Base-by-base conservation (phyloP, 2,888 invertebrate species). In the Deilephila elpenor region DNA sequence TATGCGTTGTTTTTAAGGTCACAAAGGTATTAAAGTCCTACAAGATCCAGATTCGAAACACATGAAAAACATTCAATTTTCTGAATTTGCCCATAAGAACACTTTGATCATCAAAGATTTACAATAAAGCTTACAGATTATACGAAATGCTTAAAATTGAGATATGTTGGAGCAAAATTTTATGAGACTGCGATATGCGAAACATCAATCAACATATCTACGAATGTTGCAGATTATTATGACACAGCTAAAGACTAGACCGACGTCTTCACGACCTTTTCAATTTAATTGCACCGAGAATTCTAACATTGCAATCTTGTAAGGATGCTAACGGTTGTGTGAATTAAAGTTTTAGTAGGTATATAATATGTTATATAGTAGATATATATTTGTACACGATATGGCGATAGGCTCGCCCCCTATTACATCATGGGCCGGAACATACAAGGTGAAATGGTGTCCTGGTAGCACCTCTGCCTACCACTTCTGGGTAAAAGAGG, bases 131-230 rank as follows among this genome's bases (percentile, higher is more conserved):
- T 7, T 53, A 19, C 1, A 51, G 8, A 32, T 32, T 8, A 7
- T 20, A 11, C 20, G 5, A 3, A 44, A 51, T 25, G 17, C 37
- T 11, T 64, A 64, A 5, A 14, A 37, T 37, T 64, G 37, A 37
- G n/a, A 62, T 19, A 62, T 60, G 8, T 1, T 11, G 4, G 5
- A 37, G n/a, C n/a, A 17, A 17, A 44, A 25, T 67, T 20, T 25
- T 51, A 51, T 17, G 3, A 67, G 17, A 51, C 20, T 25, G 25
- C 67, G 44, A 67, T 37, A 62, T 67, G 25, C 51, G 44, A 67
- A 25, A 44, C 64, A 64, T 67, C 67, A 67, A 67, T 67, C 67
- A 67, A 67, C 25, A 37, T 51, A 44, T 14, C 44, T 44, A 51
- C 51, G 67, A 67, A 51, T 67, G 67, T 67, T 67, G 51, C 17